A percentile compares a stretch with the other conserved stretches of the same genome.
phyloP scores from a whole-genome alignment of 2,113 vertebrate genomes.

The Myrmecophaga tridactyla region DNA sequence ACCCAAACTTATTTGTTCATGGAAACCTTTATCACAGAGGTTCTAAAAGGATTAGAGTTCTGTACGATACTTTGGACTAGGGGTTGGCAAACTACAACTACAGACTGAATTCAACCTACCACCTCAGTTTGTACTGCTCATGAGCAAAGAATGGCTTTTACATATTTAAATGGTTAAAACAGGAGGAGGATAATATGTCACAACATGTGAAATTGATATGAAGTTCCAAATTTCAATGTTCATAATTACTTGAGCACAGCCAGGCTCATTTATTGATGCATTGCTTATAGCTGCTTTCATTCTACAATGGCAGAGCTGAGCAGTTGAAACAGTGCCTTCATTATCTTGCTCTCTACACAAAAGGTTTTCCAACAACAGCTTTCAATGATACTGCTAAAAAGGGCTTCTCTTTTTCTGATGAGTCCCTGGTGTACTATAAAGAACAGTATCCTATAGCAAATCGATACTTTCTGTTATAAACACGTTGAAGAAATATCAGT shows the following conservation, averaged over 20 bases:
- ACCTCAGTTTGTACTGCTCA: not conserved
- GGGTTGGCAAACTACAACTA: not conserved
- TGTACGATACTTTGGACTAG: not conserved
- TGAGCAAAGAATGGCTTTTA: not conserved
- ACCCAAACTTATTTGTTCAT: not conserved
- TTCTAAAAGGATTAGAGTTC: not conserved
- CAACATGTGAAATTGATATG: not conserved
- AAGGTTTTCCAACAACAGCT: not conserved
- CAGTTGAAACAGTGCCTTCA: not conserved
- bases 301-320: not conserved
- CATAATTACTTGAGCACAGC: not conserved
- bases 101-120: not conserved
- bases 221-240: slow-evolving; percentile 6
- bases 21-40: not conserved
- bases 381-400: not conserved
- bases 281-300: not conserved
- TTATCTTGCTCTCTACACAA: not conserved
- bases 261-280: fast-evolving
- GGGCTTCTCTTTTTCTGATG: not conserved
- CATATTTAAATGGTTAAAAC: not conserved
- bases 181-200: not conserved
- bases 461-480: not conserved
- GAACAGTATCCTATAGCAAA: not conserved
- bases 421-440: not conserved
- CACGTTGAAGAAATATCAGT: not conserved